phyloP scores from a whole-genome alignment of 2,888 invertebrate species.

The Eupithecia subumbrata region DNA sequence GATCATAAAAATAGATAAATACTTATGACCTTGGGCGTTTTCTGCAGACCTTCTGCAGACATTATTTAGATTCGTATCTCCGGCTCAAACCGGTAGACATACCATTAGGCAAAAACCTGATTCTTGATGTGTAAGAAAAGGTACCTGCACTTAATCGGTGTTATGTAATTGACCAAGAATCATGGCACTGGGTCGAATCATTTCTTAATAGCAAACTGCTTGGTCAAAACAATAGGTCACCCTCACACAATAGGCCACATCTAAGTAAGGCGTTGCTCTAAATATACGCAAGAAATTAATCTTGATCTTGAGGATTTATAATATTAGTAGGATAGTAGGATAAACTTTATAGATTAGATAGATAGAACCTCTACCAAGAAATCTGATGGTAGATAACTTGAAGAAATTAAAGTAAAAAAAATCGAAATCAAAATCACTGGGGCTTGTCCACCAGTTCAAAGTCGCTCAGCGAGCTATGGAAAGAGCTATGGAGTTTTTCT shows the following conservation, averaged over 20 bases:
- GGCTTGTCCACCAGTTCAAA: no score
- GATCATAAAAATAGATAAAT: background rate
- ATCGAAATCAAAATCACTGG: no score
- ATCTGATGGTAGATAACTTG: background rate
- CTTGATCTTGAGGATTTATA: no score
- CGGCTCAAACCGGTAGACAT: conserved; percentile 8
- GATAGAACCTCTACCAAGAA: background rate
- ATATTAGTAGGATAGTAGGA: no score
- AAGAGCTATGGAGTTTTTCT: no score
- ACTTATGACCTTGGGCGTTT: conserved; percentile 12
- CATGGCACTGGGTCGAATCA: conserved; percentile 52
- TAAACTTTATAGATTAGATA: background rate
- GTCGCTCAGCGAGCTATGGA: no score
- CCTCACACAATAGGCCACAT: no score
- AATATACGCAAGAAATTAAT: no score
- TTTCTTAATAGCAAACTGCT: conserved; percentile 37
- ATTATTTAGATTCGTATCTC: conserved; percentile 4
- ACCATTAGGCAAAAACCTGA: conserved; percentile 16
- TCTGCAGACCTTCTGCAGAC: background rate
- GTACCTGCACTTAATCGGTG: conserved; percentile 25
- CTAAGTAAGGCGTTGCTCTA: no score
- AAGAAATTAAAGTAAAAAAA: background rate
- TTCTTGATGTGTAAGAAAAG: conserved; percentile 19
- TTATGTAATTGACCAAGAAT: conserved; percentile 43
- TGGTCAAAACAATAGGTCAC: conserved; percentile 3